Evolutionary conservation across 2,888 invertebrate species (phyloP).

Genomic region (Platerodrilus igneus): DNA sequence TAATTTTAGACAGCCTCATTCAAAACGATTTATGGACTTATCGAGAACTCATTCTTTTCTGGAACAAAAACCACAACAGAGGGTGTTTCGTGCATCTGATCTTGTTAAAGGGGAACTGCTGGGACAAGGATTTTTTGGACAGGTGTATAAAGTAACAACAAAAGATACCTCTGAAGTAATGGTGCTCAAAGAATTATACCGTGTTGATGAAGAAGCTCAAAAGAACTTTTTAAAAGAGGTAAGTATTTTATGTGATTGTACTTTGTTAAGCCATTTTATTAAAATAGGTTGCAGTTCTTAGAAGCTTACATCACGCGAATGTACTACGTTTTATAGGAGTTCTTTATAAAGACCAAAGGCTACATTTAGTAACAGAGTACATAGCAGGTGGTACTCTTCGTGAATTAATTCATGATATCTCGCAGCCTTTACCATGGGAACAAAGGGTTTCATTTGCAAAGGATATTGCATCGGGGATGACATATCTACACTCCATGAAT

Average conservation of each 20-base stretch:
- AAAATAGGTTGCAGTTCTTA: constrained; percentile 77
- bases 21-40: constrained; percentile 55
- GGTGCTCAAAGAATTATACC: constrained; percentile 88
- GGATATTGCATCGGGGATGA: constrained; percentile 90
- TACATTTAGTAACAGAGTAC: constrained; percentile 90
- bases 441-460: constrained; percentile 80
- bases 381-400: constrained; percentile 88
- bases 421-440: constrained; percentile 70
- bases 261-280: constrained; percentile 1
- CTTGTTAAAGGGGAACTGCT: constrained; percentile 82
- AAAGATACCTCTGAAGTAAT: constrained; percentile 87
- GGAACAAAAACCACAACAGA: constrained; percentile 59
- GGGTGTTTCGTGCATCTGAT: constrained; percentile 89
- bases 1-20: constrained; percentile 42
- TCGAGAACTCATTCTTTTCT: constrained; percentile 85
- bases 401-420: constrained; percentile 72
- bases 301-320: constrained; percentile 84
- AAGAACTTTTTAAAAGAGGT: constrained; percentile 90
- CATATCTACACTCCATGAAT: constrained; percentile 90
- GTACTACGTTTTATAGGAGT: constrained; percentile 90
- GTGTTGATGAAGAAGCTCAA: constrained; percentile 92
- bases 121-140: constrained; percentile 92
- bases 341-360: constrained; percentile 83
- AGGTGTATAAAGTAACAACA: constrained; percentile 88
- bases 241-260: too few species aligned